phyloP scores from a whole-genome alignment of 2,113 vertebrate species.

The Oophaga pumilio region DNA sequence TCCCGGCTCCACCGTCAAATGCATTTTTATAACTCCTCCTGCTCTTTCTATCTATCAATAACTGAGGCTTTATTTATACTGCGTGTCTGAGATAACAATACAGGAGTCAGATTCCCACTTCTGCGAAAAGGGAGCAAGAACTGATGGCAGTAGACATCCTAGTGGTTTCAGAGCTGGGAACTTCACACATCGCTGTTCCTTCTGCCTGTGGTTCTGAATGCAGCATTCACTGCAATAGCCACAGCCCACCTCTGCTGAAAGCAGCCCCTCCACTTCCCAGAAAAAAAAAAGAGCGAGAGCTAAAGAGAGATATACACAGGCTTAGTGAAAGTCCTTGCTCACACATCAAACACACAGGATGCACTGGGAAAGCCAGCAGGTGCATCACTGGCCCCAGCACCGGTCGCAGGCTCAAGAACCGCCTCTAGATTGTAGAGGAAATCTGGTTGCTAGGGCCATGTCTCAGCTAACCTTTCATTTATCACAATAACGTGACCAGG shows the following conservation, averaged over 20 bases:
- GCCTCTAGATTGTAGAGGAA: conserved; percentile 49
- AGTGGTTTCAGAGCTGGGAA: conserved; percentile 59
- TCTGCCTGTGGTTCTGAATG: conserved; percentile 62
- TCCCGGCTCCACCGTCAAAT: conserved; percentile 62
- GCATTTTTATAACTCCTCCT: conserved; percentile 67
- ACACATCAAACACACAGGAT: conserved; percentile 48
- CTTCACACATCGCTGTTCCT: conserved; percentile 63
- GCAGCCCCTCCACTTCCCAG: conserved; percentile 61
- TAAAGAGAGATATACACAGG: conserved; percentile 43
- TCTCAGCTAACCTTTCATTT: conserved; percentile 59
- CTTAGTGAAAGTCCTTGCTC: conserved; percentile 58
- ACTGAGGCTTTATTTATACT: conserved; percentile 62
- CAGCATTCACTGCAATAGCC: conserved; percentile 64
- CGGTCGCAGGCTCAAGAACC: conserved; percentile 42
- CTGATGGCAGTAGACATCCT: conserved; percentile 51
- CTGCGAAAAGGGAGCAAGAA: conserved; percentile 29
- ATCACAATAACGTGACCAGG: conserved; percentile 58
- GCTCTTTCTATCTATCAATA: conserved; percentile 66
- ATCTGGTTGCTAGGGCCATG: conserved; percentile 51
- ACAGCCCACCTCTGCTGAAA: conserved; percentile 60
- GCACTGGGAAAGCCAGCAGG: conserved; percentile 62
- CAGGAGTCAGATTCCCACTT: conserved; percentile 56
- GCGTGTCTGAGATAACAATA: conserved; percentile 58
- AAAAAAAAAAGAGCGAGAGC: conserved; percentile 42
- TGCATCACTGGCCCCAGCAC: conserved; percentile 60